Percentiles rank a stretch among this genome's conserved stretches.
phyloP scores from a whole-genome alignment of 2,113 vertebrate species.

The Alexandromys fortis region DNA sequence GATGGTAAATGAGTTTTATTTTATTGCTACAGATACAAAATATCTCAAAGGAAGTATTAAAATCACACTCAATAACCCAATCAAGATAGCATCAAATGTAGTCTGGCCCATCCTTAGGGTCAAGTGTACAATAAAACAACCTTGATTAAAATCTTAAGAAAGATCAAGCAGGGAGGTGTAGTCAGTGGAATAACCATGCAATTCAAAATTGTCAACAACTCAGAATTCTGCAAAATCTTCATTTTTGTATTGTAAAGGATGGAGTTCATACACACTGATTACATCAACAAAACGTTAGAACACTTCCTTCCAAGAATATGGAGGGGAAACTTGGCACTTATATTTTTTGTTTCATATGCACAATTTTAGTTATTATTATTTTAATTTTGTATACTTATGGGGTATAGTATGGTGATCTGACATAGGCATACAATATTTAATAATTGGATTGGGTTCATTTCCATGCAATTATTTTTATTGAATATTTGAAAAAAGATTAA shows the following conservation, averaged over 20 bases:
- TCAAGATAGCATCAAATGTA: constrained; percentile 61
- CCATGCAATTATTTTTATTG: background rate
- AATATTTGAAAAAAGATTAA: constrained; percentile 6
- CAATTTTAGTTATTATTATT: background rate
- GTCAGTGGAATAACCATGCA: constrained; percentile 25
- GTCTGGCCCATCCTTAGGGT: constrained; percentile 58
- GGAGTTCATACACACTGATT: background rate
- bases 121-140: constrained; percentile 49
- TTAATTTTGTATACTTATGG: background rate
- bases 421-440: background rate
- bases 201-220: constrained; percentile 45
- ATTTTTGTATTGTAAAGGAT: background rate
- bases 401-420: background rate
- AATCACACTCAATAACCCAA: constrained; percentile 54
- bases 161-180: constrained; percentile 44
- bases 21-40: constrained; percentile 58
- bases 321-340: background rate
- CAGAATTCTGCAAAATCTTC: background rate
- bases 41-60: constrained; percentile 58
- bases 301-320: constrained; percentile 32
- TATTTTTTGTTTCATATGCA: background rate
- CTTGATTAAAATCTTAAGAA: constrained; percentile 62
- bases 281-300: background rate
- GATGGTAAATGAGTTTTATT: constrained; percentile 29
- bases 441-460: background rate